Evolutionary conservation across 2,113 vertebrate species (phyloP).

Genomic region (Brienomyrus brachyistius): DNA sequence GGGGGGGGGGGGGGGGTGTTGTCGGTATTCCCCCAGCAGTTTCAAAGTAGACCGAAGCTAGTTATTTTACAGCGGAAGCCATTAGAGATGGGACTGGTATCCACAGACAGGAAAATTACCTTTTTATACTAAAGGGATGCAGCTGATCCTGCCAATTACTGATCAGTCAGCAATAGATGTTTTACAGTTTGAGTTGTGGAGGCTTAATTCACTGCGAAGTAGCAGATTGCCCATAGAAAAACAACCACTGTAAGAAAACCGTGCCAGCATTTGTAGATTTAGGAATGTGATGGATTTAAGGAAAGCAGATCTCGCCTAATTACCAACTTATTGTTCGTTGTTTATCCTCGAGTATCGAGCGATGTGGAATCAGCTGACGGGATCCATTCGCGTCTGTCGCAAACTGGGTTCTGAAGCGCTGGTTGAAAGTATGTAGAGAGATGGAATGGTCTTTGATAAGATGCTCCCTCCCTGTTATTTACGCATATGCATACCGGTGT

Average conservation of each 20-base stretch:
- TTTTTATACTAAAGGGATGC: not conserved
- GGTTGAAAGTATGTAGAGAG: not conserved
- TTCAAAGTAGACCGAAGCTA: not conserved
- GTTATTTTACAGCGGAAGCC: not conserved
- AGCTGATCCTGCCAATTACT: not conserved
- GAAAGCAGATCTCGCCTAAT: not conserved
- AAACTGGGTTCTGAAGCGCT: not conserved
- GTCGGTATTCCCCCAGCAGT: not conserved
- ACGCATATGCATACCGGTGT: not conserved
- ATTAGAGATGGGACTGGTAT: not conserved
- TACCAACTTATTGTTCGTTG: not conserved
- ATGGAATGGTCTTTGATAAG: not conserved
- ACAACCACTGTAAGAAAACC: not conserved
- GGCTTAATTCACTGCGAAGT: not conserved
- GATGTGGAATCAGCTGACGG: not conserved
- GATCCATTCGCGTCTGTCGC: not conserved
- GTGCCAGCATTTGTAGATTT: not conserved
- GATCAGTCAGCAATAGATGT: not conserved
- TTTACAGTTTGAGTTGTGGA: not conserved
- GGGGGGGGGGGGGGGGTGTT: too few species aligned
- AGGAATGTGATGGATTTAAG: not conserved
- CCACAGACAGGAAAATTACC: not conserved
- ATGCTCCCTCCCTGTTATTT: not conserved
- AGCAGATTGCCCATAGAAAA: not conserved
- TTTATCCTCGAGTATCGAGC: not conserved